Evolutionary conservation across 1,140 invertebrate genomes (phyloP), one percentile per base, ranked within the genome.

Genomic region (Rhyacophila brunnea): DNA sequence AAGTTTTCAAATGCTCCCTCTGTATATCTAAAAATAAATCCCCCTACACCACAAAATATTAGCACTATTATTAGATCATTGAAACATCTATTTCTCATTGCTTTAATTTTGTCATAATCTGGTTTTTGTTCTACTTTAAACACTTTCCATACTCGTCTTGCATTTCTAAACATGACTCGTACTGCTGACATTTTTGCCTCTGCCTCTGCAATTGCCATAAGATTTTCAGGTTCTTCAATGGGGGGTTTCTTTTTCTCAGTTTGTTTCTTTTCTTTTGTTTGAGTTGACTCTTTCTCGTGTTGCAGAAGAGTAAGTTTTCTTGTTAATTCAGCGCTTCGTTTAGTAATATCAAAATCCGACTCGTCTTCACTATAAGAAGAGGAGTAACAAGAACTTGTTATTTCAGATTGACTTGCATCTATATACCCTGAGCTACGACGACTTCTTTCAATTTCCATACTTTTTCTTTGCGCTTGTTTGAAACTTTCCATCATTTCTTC

Each of bases 1-100:
- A 89, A 90, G 34, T 87, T 83, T 68, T 93, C 91, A 65, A 91
- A 90, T 5, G 85, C 83, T 4, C 91, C 90, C 67, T 93, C 91
- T 4, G 87, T 86, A 62, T 87, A 86, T 40, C 88, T 84, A 65
- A 93, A 92, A 36, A 90, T 72, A 2, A 92, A 77, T 0, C 86
- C 90, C 6, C 90, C 90, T 10, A 90, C 73, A n/a, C 90, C 90
- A 67, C 88, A 88, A 47, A 89, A 81, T 19, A 91, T 80, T 2
- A 90, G 74, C 1, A 90, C 71, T 10, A 90, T 59, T 4, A 90
- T 68, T 2, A 87, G 66, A 63, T 87, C 82, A 42, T 79, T 80
- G 32, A 89, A 68, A 70, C 90, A 91, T 50, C 79, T 77, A 66
- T 89, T 90, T 4, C 84, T 70, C n/a, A 86, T 59, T n/a, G 68